These are phyloP conservation scores for Catocala fraxini DNA, from an alignment of 2,888 invertebrate genomes.

Conservation along the genomic window DNA sequence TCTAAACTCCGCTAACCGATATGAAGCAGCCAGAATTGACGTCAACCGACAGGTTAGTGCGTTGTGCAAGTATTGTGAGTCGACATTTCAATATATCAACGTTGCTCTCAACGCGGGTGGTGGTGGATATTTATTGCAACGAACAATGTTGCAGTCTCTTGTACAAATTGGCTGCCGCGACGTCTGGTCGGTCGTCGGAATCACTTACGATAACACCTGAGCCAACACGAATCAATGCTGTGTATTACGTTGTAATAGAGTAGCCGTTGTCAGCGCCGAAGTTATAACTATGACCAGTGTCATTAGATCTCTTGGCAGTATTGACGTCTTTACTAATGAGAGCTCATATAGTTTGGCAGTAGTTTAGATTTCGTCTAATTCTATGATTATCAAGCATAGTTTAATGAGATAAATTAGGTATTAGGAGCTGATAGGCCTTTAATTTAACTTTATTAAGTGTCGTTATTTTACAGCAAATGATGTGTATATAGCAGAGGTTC, in stretches of 20 bases:
- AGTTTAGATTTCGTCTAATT: too few relatives aligned
- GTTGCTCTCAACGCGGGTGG: constrained; percentile 39
- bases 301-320: not conserved
- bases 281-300: not conserved
- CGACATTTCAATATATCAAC: constrained; percentile 46
- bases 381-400: too few relatives aligned
- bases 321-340: too few relatives aligned
- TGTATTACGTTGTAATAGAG: too few relatives aligned
- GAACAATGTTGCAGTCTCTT: constrained; percentile 47
- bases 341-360: too few relatives aligned
- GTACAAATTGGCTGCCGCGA: constrained; percentile 43
- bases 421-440: too few relatives aligned
- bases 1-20: constrained; percentile 12
- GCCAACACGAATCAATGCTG: not conserved
- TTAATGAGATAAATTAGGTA: too few relatives aligned
- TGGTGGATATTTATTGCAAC: constrained; percentile 47
- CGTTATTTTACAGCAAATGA: too few relatives aligned
- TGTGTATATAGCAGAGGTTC: too few relatives aligned
- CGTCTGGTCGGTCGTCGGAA: constrained; percentile 21
- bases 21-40: constrained; percentile 21
- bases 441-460: too few relatives aligned
- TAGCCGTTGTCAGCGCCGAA: too few relatives aligned
- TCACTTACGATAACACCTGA: constrained; percentile 19
- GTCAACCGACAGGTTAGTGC: constrained; percentile 32
- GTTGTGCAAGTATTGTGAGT: constrained; percentile 30